Conservation (phyloP, 2,888 invertebrate species). For the Himalopsyche japonica region DNA sequence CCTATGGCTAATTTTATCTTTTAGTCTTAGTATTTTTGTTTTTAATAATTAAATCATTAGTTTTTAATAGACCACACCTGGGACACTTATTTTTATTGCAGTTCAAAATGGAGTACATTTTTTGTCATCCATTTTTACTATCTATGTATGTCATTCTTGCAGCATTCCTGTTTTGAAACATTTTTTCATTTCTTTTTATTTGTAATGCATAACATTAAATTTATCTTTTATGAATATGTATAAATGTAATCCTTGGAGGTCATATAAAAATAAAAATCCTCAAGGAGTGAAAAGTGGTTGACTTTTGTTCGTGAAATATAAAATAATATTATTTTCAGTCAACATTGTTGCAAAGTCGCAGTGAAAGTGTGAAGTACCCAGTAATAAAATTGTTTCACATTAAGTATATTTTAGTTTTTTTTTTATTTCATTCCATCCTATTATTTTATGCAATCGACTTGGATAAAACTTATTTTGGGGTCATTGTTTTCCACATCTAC, state of each 20-base stretch:
- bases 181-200: not conserved
- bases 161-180: not conserved
- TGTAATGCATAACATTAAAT: not conserved
- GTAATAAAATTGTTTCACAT: conserved; percentile 1
- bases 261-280: not conserved
- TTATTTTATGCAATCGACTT: not conserved
- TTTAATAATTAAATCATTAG: not conserved
- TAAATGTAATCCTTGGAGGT: not conserved
- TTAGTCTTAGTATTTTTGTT: not conserved
- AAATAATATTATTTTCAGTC: not conserved
- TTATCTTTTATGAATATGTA: not conserved
- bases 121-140: not conserved
- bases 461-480: too few species aligned
- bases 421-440: not conserved
- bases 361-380: not conserved
- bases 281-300: not conserved
- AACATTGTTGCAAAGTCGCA: not conserved
- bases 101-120: not conserved
- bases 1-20: not conserved
- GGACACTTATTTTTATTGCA: not conserved
- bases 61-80: not conserved
- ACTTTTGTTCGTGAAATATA: not conserved
- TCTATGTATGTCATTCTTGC: not conserved
- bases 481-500: not conserved
- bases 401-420: not conserved